Percentiles rank a stretch among this genome's conserved stretches.
Conservation (phyloP, 2,113 vertebrate genomes). For the Oceanodroma tethys region DNA sequence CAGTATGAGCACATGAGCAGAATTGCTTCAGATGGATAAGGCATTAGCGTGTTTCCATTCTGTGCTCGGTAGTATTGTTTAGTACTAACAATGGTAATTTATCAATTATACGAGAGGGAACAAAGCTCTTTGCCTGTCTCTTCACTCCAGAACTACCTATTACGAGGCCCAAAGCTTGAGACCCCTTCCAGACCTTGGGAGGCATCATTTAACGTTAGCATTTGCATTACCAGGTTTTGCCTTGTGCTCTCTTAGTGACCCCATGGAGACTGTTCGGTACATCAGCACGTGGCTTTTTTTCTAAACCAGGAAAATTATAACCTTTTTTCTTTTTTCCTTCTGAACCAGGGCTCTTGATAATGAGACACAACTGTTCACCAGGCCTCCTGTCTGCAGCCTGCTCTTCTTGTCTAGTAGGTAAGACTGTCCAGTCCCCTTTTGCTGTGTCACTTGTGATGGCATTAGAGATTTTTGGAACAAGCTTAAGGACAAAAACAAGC, state of each 20-base stretch:
- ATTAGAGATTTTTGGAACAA: not conserved
- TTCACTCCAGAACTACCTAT: not conserved
- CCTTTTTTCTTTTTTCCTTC: not conserved
- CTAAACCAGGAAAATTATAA: not conserved
- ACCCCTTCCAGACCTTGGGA: not conserved
- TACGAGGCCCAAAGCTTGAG: not conserved
- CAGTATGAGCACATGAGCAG: conserved; percentile 48
- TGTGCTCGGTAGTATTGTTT: conserved; percentile 33
- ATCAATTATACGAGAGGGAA: conserved; percentile 26
- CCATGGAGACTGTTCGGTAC: not conserved
- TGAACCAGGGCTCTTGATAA: not conserved
- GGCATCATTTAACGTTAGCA: not conserved
- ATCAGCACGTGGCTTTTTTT: not conserved
- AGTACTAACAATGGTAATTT: conserved; percentile 49
- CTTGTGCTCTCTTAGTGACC: not conserved
- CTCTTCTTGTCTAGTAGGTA: not conserved
- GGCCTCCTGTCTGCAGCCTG: not conserved
- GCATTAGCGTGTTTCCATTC: conserved; percentile 60
- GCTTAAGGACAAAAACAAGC: not conserved
- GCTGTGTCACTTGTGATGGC: accelerated
- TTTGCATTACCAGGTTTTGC: not conserved
- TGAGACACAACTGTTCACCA: not conserved
- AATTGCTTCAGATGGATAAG: conserved; percentile 59
- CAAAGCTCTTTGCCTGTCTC: not conserved
- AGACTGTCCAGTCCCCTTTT: not conserved